Evolutionary conservation across 1,140 invertebrate genomes (phyloP), one percentile per base, ranked within the genome.

Genomic region (Aphelinus atriplicis): DNA sequence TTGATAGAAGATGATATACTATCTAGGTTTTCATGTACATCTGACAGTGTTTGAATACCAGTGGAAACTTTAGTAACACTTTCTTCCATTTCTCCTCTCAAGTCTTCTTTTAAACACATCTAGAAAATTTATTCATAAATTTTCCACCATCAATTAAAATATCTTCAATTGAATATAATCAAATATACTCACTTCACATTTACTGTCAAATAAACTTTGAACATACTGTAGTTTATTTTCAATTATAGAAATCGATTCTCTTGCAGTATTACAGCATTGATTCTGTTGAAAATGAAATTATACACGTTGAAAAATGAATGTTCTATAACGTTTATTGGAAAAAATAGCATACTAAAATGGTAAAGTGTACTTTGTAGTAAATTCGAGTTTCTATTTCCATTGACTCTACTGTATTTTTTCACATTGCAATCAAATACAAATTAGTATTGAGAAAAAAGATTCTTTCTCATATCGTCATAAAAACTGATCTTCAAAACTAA

Each of bases 11-110:
- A 10, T 56, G 81, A 65, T 50, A 48, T 77, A 43, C 81, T 78
- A 46, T 77, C 63, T 73, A 82, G 85, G 63, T 80, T 81, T 50
- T 71, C 72, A 68, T 79, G 77, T 45, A 85, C 78, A 71, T 80
- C 76, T 5, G 75, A 79, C 71, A 85, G 58, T 66, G 64, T 80
- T 43, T 78, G 62, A 77, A 82, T 82, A 48, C 75, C 73, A 57
- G 77, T 74, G 26, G 60, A n/a, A 47, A 84, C 56, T 73, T 81
- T 81, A 51, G 70, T 65, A 5, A 77, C 78, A 61, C 78, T 76
- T 63, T 77, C 74, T n/a, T 73, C 50, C 7, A 73, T 57, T 50
- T 73, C 46, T 71, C 46, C 60, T 60, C 55, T 47, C 7, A 63
- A 48, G 50, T 75, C 74, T 71, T 71, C 71, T 56, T 78, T 73